phyloP scores from a whole-genome alignment of 2,888 invertebrate species.

The Hymenopus coronatus region DNA sequence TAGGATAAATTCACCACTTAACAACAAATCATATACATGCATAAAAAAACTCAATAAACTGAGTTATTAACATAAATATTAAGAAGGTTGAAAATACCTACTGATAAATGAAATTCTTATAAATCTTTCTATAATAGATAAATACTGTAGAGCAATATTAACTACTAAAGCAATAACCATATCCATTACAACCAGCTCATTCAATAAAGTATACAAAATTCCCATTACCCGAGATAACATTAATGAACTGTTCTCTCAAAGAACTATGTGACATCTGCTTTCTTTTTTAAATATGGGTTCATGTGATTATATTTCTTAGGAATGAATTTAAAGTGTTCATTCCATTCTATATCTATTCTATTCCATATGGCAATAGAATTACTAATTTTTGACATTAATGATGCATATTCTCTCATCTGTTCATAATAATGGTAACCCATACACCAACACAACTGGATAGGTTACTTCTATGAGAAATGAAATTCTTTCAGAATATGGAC shows the following conservation, averaged over 20 bases:
- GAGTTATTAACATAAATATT: neutral
- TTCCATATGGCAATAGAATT: neutral
- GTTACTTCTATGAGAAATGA: neutral
- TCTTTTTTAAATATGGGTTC: neutral
- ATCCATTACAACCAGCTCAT: neutral
- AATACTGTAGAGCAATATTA: constrained; percentile 13
- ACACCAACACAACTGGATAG: neutral
- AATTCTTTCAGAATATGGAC: neutral
- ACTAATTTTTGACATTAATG: neutral
- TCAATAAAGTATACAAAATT: constrained; percentile 1
- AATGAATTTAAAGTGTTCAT: neutral
- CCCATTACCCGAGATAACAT: neutral
- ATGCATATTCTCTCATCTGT: neutral
- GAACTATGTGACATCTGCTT: neutral
- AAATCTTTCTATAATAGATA: neutral
- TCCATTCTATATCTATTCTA: neutral
- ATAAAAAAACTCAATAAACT: neutral
- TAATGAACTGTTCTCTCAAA: neutral
- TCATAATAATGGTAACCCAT: neutral
- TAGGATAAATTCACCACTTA: neutral
- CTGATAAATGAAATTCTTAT: constrained; percentile 7
- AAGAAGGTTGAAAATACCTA: neutral
- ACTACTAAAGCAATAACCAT: neutral
- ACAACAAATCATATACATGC: neutral
- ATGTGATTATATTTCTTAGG: neutral